Percentiles rank a stretch among this genome's conserved stretches.
Evolutionary conservation across 2,797 vertebrate genomes (phyloP).

Genomic region (Eleutherodactylus coqui): DNA sequence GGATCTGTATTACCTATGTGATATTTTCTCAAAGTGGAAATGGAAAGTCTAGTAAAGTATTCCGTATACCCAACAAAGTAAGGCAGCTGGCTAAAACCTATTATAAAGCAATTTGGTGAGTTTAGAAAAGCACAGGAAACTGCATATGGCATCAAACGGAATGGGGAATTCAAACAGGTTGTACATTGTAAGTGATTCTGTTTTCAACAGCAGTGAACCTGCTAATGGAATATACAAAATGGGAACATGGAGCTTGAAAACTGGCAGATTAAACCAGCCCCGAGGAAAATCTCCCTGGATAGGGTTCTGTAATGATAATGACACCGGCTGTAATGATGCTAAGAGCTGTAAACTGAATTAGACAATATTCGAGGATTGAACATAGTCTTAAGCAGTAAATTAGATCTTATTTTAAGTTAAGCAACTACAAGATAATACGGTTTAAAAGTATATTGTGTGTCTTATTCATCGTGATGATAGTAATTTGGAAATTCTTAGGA

Average conservation of each 20-base stretch:
- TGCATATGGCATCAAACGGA: constrained; percentile 61
- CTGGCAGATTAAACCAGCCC: constrained; percentile 69
- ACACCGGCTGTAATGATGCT: constrained; percentile 61
- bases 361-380: constrained; percentile 61
- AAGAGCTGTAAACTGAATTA: constrained; percentile 64
- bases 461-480: background rate
- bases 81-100: constrained; percentile 67
- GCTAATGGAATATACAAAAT: constrained; percentile 68
- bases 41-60: constrained; percentile 65
- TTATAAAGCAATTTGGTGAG: constrained; percentile 66
- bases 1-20: constrained; percentile 54
- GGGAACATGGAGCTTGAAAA: constrained; percentile 65
- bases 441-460: constrained; percentile 41
- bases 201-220: constrained; percentile 68
- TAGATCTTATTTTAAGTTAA: constrained; percentile 60
- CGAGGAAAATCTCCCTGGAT: constrained; percentile 64
- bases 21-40: constrained; percentile 55
- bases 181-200: constrained; percentile 61
- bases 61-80: constrained; percentile 56
- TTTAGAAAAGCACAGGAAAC: constrained; percentile 67
- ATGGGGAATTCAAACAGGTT: constrained; percentile 70
- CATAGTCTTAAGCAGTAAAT: constrained; percentile 56
- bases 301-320: constrained; percentile 67
- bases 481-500: background rate
- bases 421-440: constrained; percentile 61